These are phyloP conservation scores for Sebastes kiyomatsui DNA, from an alignment of 2,797 vertebrate genomes.

Conservation along the genomic window DNA sequence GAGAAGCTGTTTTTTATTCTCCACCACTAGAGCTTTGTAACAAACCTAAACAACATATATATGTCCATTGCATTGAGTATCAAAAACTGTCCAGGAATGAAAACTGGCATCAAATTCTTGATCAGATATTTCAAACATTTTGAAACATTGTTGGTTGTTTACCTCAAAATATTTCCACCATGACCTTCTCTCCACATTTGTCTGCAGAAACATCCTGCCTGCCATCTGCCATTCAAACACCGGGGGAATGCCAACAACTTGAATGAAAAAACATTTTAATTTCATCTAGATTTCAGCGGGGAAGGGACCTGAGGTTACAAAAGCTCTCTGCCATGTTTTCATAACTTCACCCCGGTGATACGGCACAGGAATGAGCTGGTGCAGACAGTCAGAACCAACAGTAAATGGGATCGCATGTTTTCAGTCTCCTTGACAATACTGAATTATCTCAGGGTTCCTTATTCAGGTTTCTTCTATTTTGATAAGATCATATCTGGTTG, in stretches of 20 bases:
- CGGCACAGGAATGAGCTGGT: background rate
- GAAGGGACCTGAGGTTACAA: background rate
- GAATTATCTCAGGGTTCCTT: background rate
- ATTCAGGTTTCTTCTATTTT: background rate
- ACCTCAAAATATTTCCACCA: background rate
- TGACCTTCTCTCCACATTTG: background rate
- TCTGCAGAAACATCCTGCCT: background rate
- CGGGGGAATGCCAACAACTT: background rate
- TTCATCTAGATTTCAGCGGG: slow-evolving; percentile 1
- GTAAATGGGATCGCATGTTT: background rate
- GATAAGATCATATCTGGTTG: background rate
- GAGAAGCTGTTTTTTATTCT: background rate
- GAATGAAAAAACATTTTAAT: slow-evolving; percentile 9
- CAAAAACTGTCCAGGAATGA: background rate
- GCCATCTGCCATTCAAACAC: background rate
- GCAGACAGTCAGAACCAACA: background rate
- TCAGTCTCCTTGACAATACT: background rate
- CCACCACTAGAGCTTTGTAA: background rate
- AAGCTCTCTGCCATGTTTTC: slow-evolving; percentile 5
- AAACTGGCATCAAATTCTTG: background rate
- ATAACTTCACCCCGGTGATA: slow-evolving; percentile 6
- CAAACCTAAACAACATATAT: background rate
- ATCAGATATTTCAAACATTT: background rate
- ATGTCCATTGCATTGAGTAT: background rate
- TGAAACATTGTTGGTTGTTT: background rate